Base-by-base conservation (phyloP, 2,888 invertebrate species). In the Cosmia pyralina region DNA sequence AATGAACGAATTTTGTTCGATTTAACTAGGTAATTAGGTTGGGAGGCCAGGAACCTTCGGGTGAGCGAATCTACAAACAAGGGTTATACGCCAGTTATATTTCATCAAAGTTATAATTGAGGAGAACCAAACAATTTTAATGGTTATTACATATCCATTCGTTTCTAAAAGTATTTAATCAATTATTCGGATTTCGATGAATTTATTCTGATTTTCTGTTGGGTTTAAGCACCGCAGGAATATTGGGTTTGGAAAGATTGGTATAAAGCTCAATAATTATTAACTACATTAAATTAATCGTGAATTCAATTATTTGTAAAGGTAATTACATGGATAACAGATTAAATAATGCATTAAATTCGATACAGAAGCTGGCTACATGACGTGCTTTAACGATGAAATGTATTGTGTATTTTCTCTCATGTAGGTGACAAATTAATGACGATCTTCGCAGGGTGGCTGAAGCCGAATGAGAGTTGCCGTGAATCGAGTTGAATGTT, bases 81-180 rank as follows among this genome's bases (percentile, higher is more conserved):
- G 68, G 82, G 71, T 68, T 76, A 58, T n/a, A 48, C 52, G 48
- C 48, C 50, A 57, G 64, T 79, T 79, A 71, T 79, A 67, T 82
- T 82, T 70, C 48, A 70, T 65, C 64, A 73, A 82, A 82, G 70
- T 73, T 73, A 70, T 78, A 79, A 73, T 82, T 70, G 50, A 78
- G 67, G 50, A 52, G 34, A 72, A 66, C 44, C 71, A 66, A 72
- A 77, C 55, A 66, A 69, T 67, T 72, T 68, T 71, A 82, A 68
- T 62, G 59, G 48, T 82, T 59, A 64, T 64, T 70, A 68, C 55
- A 38, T 58, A 59, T 53, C 22, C 46, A 58, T 62, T 46, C 13
- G 19, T 73, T 78, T 72, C 69, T 72, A 67, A 50, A 38, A 60
- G 46, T 52, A 38, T 65, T 77, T 62, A 69, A 60, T 65, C 2